These are phyloP conservation scores for Sarcophaga variegata DNA, from an alignment of 2,888 invertebrate genomes.

Conservation along the genomic window DNA sequence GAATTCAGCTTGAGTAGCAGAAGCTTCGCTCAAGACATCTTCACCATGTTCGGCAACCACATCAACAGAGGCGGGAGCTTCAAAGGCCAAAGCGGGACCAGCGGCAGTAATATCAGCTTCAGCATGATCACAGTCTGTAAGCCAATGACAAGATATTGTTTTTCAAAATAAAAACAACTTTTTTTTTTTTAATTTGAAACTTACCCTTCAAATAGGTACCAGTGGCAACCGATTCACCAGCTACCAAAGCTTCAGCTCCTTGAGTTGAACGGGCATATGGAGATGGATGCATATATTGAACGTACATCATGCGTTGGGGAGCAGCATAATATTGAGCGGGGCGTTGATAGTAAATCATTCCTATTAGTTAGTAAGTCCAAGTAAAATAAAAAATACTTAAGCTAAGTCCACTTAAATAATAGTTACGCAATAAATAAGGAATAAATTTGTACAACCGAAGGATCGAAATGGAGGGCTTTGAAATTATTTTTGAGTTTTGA, in stretches of 20 bases:
- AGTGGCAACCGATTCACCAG: conserved; percentile 80
- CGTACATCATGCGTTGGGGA: conserved; percentile 78
- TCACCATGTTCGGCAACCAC: conserved; percentile 73
- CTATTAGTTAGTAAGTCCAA: conserved; percentile 68
- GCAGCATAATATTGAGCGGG: conserved; percentile 77
- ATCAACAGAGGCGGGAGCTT: conserved; percentile 55
- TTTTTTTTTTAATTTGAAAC: conserved; percentile 28
- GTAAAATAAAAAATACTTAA: background rate
- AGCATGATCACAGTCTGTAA: conserved; percentile 79
- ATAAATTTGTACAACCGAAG: conserved; percentile 23
- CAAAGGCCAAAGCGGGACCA: conserved; percentile 63
- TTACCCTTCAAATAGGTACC: conserved; percentile 80
- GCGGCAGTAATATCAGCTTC: conserved; percentile 76
- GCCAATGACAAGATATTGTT: background rate
- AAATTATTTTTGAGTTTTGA: background rate
- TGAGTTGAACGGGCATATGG: conserved; percentile 78
- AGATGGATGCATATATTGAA: conserved; percentile 80
- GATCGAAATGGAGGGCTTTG: background rate
- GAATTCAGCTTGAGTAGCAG: conserved; percentile 77
- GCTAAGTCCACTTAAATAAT: background rate
- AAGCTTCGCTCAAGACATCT: conserved; percentile 75
- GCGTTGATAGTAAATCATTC: conserved; percentile 79
- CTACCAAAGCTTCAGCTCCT: conserved; percentile 80
- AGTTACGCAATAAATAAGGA: background rate
- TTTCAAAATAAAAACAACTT: background rate